Conservation (phyloP, 2,797 vertebrate genomes). For the Cottoperca gobio region DNA sequence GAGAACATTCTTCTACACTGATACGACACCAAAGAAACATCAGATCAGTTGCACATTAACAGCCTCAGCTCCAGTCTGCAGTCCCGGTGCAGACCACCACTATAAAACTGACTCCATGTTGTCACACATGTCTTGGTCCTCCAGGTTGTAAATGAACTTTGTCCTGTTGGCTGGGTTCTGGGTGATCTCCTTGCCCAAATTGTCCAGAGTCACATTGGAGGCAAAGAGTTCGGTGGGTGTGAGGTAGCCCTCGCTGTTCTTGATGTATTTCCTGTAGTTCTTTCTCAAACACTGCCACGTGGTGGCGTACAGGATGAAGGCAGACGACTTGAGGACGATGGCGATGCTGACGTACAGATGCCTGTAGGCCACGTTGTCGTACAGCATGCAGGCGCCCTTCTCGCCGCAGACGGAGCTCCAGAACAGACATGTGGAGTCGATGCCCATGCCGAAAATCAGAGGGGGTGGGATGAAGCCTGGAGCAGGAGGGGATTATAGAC, state of each 20-base stretch:
- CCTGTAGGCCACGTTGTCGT: slow-evolving; percentile 96
- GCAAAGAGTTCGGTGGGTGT: slow-evolving; percentile 96
- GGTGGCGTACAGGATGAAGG: slow-evolving; percentile 95
- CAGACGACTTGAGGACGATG: slow-evolving; percentile 94
- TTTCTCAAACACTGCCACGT: slow-evolving; percentile 96
- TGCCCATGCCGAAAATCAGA: slow-evolving; percentile 97
- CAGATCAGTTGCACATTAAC: slow-evolving; percentile 37
- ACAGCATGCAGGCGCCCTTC: slow-evolving; percentile 94
- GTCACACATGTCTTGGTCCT: slow-evolving; percentile 94
- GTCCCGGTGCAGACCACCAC: slow-evolving; percentile 43
- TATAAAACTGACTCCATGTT: slow-evolving; percentile 99
- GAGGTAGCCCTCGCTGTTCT: slow-evolving; percentile 95
- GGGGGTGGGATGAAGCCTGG: slow-evolving; percentile 98
- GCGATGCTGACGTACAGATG: slow-evolving; percentile 97
- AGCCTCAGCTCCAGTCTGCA: slow-evolving; percentile 36
- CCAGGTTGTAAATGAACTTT: slow-evolving; percentile 99
- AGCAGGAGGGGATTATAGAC: slow-evolving; percentile 10
- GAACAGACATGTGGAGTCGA: slow-evolving; percentile 98
- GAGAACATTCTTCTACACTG: slow-evolving; percentile 47
- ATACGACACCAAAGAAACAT: slow-evolving; percentile 50
- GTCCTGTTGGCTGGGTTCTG: slow-evolving; percentile 91
- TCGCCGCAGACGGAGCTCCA: slow-evolving; percentile 97
- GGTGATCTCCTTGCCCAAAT: slow-evolving; percentile 92
- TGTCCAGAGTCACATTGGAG: slow-evolving; percentile 97
- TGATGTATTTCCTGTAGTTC: slow-evolving; percentile 98